Base-by-base conservation (phyloP, 2,113 vertebrate genomes). In the Caranx ignobilis region DNA sequence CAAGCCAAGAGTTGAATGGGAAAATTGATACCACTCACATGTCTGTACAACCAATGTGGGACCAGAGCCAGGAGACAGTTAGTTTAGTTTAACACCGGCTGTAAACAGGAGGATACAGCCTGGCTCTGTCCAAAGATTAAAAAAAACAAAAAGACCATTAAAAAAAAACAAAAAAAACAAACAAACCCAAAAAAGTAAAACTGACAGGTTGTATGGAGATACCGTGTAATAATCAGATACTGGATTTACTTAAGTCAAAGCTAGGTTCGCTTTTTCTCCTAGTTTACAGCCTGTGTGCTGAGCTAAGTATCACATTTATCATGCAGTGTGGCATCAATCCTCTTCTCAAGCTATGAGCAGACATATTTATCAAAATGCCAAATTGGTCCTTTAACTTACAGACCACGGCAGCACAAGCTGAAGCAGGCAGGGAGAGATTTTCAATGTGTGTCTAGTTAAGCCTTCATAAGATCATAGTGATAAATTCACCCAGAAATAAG, bases 381-480 rank as follows among this genome's bases (percentile, higher is more conserved):
- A 60, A 76, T 47, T 21, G 12, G 13, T 19, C 0, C 48, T 55
- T 48, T 59, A 67, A 39, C 21, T 12, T 19, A 39, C 34, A 68
- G 26, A 35, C 32, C 45, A 15, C 15, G 31, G 16, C 2, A 32
- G 34, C 34, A 54, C 56, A 18, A 13, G 47, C 7, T 71, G 32
- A 63, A 64, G 48, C 35, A 39, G 35, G 18, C 31, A 56, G 2
- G 9, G 31, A 11, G 18, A 62, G 7, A 21, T 43, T 35, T 86
- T 80, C 9, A 56, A 71, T 61, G 19, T 1, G 4, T 1, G 3
- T 37, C 45, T 60, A 70, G 60, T 69, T 78, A 19, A 2, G 39
- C 52, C 56, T 79, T 79, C n/a, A 50, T 66, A 26, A 52, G 21
- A 69, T 69, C 59, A 32, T 18, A 62, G 60, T 79, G 68, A 81